These are phyloP conservation scores for Mantis religiosa DNA, from an alignment of 2,888 invertebrate genomes.

Conservation along the genomic window DNA sequence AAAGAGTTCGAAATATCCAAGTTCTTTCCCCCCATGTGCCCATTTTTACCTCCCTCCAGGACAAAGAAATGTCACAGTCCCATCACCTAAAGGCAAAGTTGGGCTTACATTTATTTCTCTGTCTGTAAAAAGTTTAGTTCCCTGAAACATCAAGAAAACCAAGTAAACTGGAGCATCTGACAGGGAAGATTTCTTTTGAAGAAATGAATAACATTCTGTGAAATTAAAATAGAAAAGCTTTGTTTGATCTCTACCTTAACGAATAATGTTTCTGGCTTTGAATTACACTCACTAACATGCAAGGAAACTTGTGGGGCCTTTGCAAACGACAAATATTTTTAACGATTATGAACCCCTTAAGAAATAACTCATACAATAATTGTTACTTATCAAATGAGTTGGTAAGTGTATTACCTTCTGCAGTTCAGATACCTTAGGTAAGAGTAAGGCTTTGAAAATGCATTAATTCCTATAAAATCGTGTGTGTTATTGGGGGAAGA, in stretches of 20 bases:
- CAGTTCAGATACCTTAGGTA: no score
- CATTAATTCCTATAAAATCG: no score
- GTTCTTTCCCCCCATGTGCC: not conserved
- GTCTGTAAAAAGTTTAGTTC: not conserved
- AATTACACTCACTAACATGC: no score
- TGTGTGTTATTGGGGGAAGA: no score
- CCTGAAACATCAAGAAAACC: not conserved
- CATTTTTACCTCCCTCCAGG: not conserved
- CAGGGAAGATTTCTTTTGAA: not conserved
- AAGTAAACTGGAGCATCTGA: not conserved
- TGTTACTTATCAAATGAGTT: no score
- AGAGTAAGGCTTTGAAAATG: no score
- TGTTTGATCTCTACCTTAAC: not conserved
- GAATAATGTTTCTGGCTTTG: no score
- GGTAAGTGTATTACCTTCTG: no score
- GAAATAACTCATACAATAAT: no score
- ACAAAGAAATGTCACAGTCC: not conserved
- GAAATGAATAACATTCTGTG: not conserved
- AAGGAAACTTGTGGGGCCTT: no score
- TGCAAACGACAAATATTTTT: no score
- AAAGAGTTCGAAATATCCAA: conserved; percentile 8
- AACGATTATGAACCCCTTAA: no score
- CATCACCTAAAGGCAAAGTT: not conserved
- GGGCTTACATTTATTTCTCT: not conserved
- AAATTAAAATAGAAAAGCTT: not conserved